Conservation (phyloP, 1,140 invertebrate species). For the Leptoteleia sp. region DNA sequence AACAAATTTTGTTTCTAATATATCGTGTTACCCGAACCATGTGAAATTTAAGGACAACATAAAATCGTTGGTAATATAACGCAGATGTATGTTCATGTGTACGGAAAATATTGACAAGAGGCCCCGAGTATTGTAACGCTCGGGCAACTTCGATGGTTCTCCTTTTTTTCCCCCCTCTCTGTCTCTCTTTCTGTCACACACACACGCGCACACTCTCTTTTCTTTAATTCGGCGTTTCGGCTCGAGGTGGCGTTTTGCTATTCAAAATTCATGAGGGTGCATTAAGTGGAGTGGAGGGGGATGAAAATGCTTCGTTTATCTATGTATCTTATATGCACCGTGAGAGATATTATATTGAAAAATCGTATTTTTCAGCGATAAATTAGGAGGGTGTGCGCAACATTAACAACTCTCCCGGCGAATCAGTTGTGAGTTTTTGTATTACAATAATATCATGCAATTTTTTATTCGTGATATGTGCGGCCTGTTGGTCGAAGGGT, state of each 20-base stretch:
- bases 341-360: constrained; percentile 10
- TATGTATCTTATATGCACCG: constrained; percentile 21
- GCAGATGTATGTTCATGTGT: constrained; percentile 45
- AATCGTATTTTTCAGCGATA: background rate
- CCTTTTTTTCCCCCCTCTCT: too few relatives aligned
- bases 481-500: too few relatives aligned
- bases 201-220: too few relatives aligned
- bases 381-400: too few relatives aligned
- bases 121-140: constrained; percentile 21
- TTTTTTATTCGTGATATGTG: too few relatives aligned
- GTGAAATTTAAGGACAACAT: constrained; percentile 64
- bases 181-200: too few relatives aligned
- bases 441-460: too few relatives aligned
- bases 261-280: constrained; percentile 39
- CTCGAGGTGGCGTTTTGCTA: constrained; percentile 11
- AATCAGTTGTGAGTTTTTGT: too few relatives aligned
- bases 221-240: constrained; percentile 47
- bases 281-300: constrained; percentile 25
- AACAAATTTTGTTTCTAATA: constrained; percentile 77
- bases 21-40: constrained; percentile 61
- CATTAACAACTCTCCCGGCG: too few relatives aligned
- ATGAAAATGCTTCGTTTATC: constrained; percentile 30
- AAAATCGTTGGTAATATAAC: constrained; percentile 65
- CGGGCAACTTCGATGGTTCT: constrained; percentile 21
- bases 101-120: constrained; percentile 54